These are phyloP conservation scores for Drosophila pullipes DNA, from an alignment of 2,888 invertebrate species.

Conservation along the genomic window DNA sequence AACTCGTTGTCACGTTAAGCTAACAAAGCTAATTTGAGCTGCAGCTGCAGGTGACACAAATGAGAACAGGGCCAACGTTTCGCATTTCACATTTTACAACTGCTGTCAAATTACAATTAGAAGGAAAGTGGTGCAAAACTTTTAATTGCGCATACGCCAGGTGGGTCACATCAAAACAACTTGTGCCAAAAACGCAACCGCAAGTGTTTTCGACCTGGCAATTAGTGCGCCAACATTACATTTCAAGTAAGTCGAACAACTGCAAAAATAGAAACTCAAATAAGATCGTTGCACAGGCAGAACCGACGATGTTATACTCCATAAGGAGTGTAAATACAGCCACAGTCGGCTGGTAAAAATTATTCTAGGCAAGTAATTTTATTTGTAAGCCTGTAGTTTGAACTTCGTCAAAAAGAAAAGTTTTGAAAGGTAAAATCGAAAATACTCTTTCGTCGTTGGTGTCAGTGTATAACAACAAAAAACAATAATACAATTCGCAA, in stretches of 20 bases:
- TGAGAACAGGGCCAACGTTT: slow-evolving; percentile 46
- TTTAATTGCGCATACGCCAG: slow-evolving; percentile 75
- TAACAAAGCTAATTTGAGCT: slow-evolving; percentile 64
- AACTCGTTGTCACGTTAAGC: slow-evolving; percentile 42
- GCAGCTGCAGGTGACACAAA: slow-evolving; percentile 52
- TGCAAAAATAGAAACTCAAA: not conserved
- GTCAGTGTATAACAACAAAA: not conserved
- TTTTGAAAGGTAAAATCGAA: not conserved
- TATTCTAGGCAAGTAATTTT: not conserved
- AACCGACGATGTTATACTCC: not conserved
- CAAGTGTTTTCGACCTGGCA: slow-evolving; percentile 28
- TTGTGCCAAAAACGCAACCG: slow-evolving; percentile 17
- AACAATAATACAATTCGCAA: slow-evolving; percentile 38
- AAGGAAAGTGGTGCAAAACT: slow-evolving; percentile 48
- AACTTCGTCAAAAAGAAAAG: not conserved
- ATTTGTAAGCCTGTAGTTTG: not conserved
- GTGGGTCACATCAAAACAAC: slow-evolving; percentile 44
- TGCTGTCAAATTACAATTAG: slow-evolving; percentile 68
- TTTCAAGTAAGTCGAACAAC: slow-evolving; percentile 11
- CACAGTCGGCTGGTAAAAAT: not conserved
- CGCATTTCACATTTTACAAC: slow-evolving; percentile 42
- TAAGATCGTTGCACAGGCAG: not conserved
- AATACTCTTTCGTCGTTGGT: not conserved
- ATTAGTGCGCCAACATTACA: slow-evolving; percentile 34
- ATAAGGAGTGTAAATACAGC: not conserved